A percentile compares a stretch with the other conserved stretches of the same genome.
Evolutionary conservation across 1,140 invertebrate species (phyloP).

Genomic region (Drosophila tristis): DNA sequence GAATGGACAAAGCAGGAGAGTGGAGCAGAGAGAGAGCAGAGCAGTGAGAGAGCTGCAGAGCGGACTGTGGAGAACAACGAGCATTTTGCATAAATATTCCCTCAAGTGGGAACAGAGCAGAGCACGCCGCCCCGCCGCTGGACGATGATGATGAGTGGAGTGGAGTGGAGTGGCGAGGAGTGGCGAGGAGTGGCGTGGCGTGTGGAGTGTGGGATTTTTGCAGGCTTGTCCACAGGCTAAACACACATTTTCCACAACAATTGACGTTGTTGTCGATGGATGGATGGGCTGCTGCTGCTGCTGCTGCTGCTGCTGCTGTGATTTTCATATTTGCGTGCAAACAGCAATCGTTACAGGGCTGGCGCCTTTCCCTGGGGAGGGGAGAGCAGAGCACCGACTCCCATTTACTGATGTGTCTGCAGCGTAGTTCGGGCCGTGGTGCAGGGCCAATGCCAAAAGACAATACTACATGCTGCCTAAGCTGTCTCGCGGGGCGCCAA

Average conservation of each 20-base stretch:
- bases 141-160: slow-evolving; percentile 40
- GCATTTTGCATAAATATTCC: slow-evolving; percentile 71
- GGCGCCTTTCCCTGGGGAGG: slow-evolving; percentile 26
- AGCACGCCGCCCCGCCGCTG: too few species aligned
- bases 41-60: background rate
- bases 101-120: slow-evolving; percentile 35
- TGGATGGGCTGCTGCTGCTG: slow-evolving; percentile 30
- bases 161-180: background rate
- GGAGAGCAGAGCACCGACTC: slow-evolving; percentile 1
- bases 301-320: slow-evolving; percentile 54
- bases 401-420: background rate
- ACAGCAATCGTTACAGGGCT: slow-evolving; percentile 55
- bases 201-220: slow-evolving; percentile 38
- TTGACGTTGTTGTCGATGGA: slow-evolving; percentile 55
- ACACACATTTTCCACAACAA: slow-evolving; percentile 58
- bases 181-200: background rate
- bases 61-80: slow-evolving; percentile 1
- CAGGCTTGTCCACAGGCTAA: slow-evolving; percentile 54
- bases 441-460: slow-evolving; percentile 18
- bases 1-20: slow-evolving; percentile 6
- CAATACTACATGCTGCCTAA: slow-evolving; percentile 60
- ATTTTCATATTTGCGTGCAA: slow-evolving; percentile 77
- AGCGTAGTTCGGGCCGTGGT: too few species aligned
- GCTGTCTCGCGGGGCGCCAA: slow-evolving; percentile 66
- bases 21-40: too few species aligned